A percentile compares a stretch with the other conserved stretches of the same genome.
phyloP scores from a whole-genome alignment of 2,888 invertebrate species.

The Epinotia bilunana region DNA sequence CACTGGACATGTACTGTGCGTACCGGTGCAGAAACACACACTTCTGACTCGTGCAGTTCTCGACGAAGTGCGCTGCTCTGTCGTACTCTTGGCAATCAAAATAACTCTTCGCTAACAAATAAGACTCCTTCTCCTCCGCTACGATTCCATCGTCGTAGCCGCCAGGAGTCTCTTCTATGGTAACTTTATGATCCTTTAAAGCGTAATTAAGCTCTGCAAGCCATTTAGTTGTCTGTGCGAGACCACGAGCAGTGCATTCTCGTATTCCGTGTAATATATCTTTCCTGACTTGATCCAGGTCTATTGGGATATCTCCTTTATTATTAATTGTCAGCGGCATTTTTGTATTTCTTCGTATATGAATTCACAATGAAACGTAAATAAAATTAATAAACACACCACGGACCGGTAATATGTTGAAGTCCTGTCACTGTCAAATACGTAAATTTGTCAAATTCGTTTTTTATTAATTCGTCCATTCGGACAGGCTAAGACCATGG shows the following conservation, averaged over 20 bases:
- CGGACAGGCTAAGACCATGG: no score
- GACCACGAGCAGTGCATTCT: slow-evolving; percentile 92
- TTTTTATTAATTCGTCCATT: no score
- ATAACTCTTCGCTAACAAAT: slow-evolving; percentile 92
- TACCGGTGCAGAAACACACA: slow-evolving; percentile 94
- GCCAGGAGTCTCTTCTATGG: slow-evolving; percentile 76
- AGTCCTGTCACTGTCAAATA: slow-evolving; percentile 14
- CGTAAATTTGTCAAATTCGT: neutral
- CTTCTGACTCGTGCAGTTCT: slow-evolving; percentile 88
- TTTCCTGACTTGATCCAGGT: slow-evolving; percentile 74
- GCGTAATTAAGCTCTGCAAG: slow-evolving; percentile 93
- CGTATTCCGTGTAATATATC: slow-evolving; percentile 74
- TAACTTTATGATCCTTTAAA: slow-evolving; percentile 86
- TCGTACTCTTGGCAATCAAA: slow-evolving; percentile 97
- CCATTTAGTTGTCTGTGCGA: slow-evolving; percentile 94
- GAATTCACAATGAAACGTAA: neutral
- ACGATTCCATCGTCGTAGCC: slow-evolving; percentile 74
- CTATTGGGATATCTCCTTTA: slow-evolving; percentile 74
- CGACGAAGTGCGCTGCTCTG: slow-evolving; percentile 91
- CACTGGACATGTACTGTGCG: slow-evolving; percentile 93
- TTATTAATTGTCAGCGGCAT: slow-evolving; percentile 68
- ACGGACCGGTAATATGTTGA: slow-evolving; percentile 10
- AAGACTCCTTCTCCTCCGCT: slow-evolving; percentile 88
- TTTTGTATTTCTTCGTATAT: slow-evolving; percentile 22
- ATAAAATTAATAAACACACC: neutral